Base-by-base conservation (phyloP, 1,140 invertebrate species). In the Heterodera schachtii region DNA sequence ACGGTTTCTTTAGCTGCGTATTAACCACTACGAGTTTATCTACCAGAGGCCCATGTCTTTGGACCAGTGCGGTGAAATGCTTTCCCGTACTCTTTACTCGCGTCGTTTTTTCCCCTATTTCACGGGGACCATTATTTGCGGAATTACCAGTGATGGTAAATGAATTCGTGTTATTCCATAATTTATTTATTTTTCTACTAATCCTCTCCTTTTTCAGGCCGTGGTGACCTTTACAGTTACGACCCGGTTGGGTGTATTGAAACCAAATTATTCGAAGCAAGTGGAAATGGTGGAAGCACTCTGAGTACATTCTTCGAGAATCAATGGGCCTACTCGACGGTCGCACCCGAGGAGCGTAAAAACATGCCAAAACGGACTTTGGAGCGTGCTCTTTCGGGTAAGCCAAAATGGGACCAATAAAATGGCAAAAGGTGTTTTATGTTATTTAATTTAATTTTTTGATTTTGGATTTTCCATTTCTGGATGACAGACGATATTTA, bases 21-120 rank as follows among this genome's bases (percentile, higher is more conserved):
- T 87, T 4, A 86, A 90, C 75, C 87, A 89, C 71, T 99, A 98
- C 88, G 92, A 94, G 82, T 95, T 98, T 90, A 95, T 98, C 79
- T 96, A 99, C 91, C 93, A 96, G 86, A 96, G 96, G 90, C 92
- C 93, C 4, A 98, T 99, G 95, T 92, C 94, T 3, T 96, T 96
- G 0, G 92, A 94, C 81, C 96, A 97, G 13, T 93, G 95, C 19
- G 95, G 97, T 19, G 96, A 98, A 91, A 94, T 99, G 94, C 90
- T 99, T 2, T 96, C 97, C 0, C 97, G 94, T 7, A 94, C 97
- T 92, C 91, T 99, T 80, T 99, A 99, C 90, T 94, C 96, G 87
- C 95, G 96, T 86, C 93, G 98, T 82, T 99, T 99, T 90, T 99
- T 99, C 90, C 98, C 98, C 0, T 99, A 98, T 90, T 99, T 99